Base-by-base conservation (phyloP, 2,797 vertebrate genomes). In the Mustela erminea region DNA sequence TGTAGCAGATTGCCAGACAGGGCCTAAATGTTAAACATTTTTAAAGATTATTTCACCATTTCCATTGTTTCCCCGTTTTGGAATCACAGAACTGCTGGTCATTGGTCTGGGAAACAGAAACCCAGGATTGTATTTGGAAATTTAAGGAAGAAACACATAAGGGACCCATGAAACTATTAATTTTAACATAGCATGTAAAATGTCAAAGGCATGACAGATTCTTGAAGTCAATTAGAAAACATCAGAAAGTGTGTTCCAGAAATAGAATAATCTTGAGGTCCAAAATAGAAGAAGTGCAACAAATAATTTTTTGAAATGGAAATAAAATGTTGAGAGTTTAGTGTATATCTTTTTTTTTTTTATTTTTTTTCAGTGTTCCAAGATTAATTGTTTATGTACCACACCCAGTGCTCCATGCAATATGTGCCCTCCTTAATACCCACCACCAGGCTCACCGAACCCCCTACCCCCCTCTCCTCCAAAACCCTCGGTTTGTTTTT, bases 101-200 rank as follows among this genome's bases (percentile, higher is more conserved):
- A 62, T 49, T 86, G 72, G 78, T 82, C 66, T 56, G 41, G 90
- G 92, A 95, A 95, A 90, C 54, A 96, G 92, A 90, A 95, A 95
- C 60, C 89, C 80, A 88, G 54, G 64, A 81, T 14, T 93, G n/a
- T 83, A 74, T 38, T 94, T 95, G 80, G 89, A 81, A 96, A 80
- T 87, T 91, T 85, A 70, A 97, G 94, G 70, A 96, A 97, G 93
- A 98, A 93, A 68, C 29, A 94, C 94, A 93, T 17, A 94, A 97
- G 77, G 41, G 58, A 91, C 90, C 97, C 90, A 58, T 15, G 52
- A 62, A 95, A 35, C 83, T 58, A 94, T 96, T 84, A 62, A 96
- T 93, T 97, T 93, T 90, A 87, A 72, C 32, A 32, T 32, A 82
- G 62, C 20, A 2, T 49, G 77, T 89, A 60, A 83, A 89, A 66